Base-by-base conservation (phyloP, 2,888 invertebrate species). In the Tanaodytes sp. region DNA sequence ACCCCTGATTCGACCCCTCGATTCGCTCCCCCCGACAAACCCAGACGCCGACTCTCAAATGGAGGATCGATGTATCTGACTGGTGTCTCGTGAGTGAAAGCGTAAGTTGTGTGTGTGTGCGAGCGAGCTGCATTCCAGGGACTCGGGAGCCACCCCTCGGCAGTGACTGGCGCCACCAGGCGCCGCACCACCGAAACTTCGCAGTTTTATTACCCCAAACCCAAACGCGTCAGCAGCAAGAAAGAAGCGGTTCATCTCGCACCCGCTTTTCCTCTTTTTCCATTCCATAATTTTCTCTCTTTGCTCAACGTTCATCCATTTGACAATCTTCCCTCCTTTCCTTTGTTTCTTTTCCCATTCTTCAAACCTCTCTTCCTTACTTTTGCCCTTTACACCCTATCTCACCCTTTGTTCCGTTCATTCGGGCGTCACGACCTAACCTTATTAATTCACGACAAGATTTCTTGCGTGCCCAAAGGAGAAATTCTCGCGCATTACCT, bases 161-260 rank as follows among this genome's bases (percentile, higher is more conserved):
- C 71, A 79, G 73, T 77, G 74, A 74, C 80, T 83, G 82, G 83
- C 83, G 84, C 83, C 83, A 83, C 83, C 83, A 76, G 76, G 74
- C 81, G 83, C 70, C 57, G 52, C 51, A 72, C 59, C 45, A 23
- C 58, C 51, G 71, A 82, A 83, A 77, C 82, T 79, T 71, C 70
- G 72, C 66, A 64, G 36, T 52, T 69, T 66, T 73, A 74, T 74
- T 66, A 71, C 72, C 48, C 36, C 5, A 16, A 15, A 11, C 19
- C 30, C 12, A n/a, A 9, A 20, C 11, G 12, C n/a, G n/a, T 18
- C 19, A 16, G 20, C 27, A 20, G 12, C 3, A 42, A 20, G 27
- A 14, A 23, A 11, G 11, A 15, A 37, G 30, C 9, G 51, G 6
- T n/a, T 6, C 39, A 33, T 33, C 33, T 23, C 23, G 23, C 5